These are phyloP conservation scores for Labia minor DNA, from an alignment of 2,888 invertebrate genomes.

Conservation along the genomic window DNA sequence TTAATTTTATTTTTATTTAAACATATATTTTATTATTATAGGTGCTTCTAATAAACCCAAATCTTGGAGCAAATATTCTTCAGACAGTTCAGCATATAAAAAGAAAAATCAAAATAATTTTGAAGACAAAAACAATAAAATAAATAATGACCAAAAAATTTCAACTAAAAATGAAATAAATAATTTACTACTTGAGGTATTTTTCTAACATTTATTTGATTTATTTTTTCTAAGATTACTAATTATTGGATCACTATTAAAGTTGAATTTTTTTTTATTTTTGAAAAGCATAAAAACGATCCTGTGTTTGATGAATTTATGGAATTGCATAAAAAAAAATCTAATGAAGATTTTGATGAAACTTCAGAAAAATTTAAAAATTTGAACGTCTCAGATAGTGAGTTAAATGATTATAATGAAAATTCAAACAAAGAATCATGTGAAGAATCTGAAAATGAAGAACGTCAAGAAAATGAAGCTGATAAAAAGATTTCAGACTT, in stretches of 20 bases:
- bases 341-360: constrained; percentile 46
- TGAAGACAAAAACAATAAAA: constrained; percentile 29
- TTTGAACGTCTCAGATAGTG: too few species aligned
- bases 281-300: constrained; percentile 74
- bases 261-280: constrained; percentile 26
- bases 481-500: constrained; percentile 64
- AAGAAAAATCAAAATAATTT: constrained; percentile 36
- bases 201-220: too few species aligned
- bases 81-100: constrained; percentile 59
- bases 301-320: constrained; percentile 82
- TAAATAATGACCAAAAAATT: constrained; percentile 24
- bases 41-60: constrained; percentile 64
- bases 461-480: constrained; percentile 47
- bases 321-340: constrained; percentile 59
- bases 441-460: constrained; percentile 30
- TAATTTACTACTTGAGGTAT: constrained; percentile 55
- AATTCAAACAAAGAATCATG: constrained; percentile 27
- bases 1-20: too few species aligned
- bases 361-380: too few species aligned
- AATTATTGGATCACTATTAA: neutral
- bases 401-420: too few species aligned
- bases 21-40: constrained; percentile 27
- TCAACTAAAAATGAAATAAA: constrained; percentile 42
- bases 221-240: constrained; percentile 15
- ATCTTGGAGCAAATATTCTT: constrained; percentile 86